Percentiles rank a stretch among this genome's conserved stretches.
These are phyloP conservation scores for Apogon hyalosoma DNA, from an alignment of 2,797 vertebrate genomes.

Conservation along the genomic window DNA sequence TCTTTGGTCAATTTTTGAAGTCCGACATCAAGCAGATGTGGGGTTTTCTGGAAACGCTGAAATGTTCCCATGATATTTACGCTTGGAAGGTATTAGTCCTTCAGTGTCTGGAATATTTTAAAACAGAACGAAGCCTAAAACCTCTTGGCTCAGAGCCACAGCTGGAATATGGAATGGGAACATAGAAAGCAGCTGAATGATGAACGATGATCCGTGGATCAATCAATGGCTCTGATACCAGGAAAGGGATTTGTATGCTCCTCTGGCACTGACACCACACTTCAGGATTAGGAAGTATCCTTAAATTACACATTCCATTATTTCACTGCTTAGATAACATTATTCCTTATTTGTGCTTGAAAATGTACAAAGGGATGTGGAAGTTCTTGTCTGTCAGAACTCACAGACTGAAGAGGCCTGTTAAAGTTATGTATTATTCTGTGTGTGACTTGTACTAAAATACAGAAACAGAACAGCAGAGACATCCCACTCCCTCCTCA, in stretches of 20 bases:
- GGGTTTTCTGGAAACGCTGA: conserved; percentile 23
- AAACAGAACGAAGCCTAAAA: conserved; percentile 26
- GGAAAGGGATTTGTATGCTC: conserved; percentile 41
- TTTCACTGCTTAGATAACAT: conserved; percentile 39
- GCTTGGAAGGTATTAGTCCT: conserved; percentile 33
- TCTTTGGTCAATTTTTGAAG: conserved; percentile 18
- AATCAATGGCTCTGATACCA: conserved; percentile 51
- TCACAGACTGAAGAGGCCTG: background rate
- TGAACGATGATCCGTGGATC: conserved; percentile 55
- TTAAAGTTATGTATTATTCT: too few species aligned
- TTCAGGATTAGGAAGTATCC: conserved; percentile 47
- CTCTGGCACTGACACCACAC: conserved; percentile 6
- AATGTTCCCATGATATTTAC: conserved; percentile 30
- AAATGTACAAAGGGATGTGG: background rate
- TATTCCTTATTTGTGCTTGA: conserved; percentile 9
- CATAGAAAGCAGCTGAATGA: conserved; percentile 23
- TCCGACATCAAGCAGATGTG: conserved; percentile 34
- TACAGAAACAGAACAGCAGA: too few species aligned
- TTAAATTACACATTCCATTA: conserved; percentile 64
- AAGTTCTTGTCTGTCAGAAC: background rate
- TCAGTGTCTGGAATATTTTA: conserved; percentile 51
- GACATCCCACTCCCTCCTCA: too few species aligned
- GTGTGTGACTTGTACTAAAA: too few species aligned
- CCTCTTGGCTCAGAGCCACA: conserved; percentile 34
- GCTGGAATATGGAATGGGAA: conserved; percentile 40